These are phyloP conservation scores for Nymphalis polychloros DNA, from an alignment of 2,888 invertebrate species.

Conservation along the genomic window DNA sequence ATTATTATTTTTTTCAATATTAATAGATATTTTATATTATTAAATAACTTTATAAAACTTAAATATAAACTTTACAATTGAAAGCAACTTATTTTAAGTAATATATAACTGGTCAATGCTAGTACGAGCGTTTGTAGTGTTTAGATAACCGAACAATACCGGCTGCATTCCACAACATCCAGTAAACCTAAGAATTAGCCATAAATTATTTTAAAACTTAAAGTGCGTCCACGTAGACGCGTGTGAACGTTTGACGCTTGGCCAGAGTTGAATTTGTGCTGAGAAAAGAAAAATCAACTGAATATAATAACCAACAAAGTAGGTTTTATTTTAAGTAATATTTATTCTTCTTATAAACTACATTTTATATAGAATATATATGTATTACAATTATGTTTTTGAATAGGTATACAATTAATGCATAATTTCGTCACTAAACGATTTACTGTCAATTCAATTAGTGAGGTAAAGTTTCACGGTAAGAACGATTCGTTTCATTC, in stretches of 20 bases:
- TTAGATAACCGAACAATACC: conserved; percentile 68
- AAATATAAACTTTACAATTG: too few relatives aligned
- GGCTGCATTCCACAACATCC: conserved; percentile 63
- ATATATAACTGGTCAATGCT: conserved; percentile 37
- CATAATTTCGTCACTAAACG: too few relatives aligned
- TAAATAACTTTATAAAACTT: too few relatives aligned
- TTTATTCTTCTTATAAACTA: background rate
- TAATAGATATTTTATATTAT: too few relatives aligned
- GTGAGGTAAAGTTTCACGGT: too few relatives aligned
- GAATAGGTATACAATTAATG: too few relatives aligned
- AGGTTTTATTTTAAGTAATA: background rate
- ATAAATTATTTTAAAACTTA: conserved; percentile 63
- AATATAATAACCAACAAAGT: background rate
- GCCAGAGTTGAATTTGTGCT: conserved; percentile 14
- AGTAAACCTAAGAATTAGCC: conserved; percentile 58
- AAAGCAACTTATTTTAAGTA: conserved; percentile 1
- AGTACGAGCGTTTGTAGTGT: conserved; percentile 50
- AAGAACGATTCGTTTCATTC: too few relatives aligned
- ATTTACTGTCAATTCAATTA: too few relatives aligned
- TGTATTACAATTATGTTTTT: background rate
- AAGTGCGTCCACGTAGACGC: conserved; percentile 29
- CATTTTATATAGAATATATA: background rate
- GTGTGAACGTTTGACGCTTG: conserved; percentile 13
- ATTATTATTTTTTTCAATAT: too few relatives aligned
- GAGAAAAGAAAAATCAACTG: background rate